These are phyloP conservation scores for Diorhabda sublineata DNA, from an alignment of 1,140 invertebrate genomes.

Conservation along the genomic window DNA sequence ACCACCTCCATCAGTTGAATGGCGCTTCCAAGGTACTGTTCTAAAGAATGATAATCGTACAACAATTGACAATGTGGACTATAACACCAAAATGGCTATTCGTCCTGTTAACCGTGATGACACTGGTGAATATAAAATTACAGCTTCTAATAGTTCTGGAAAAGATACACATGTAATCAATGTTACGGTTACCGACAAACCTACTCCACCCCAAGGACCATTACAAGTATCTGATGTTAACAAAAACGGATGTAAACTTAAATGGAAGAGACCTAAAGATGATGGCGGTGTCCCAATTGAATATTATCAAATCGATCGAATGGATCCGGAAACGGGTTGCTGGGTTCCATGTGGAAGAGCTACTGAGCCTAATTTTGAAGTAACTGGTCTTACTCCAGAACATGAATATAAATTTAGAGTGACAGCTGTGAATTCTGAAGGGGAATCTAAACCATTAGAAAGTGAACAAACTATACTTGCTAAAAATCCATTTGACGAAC, in stretches of 20 bases:
- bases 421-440: slow-evolving; percentile 92
- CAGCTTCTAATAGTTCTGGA: slow-evolving; percentile 78
- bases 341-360: slow-evolving; percentile 89
- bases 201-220: slow-evolving; percentile 81
- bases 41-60: slow-evolving; percentile 56
- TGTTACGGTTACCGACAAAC: slow-evolving; percentile 90
- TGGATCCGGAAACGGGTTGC: slow-evolving; percentile 87
- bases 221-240: slow-evolving; percentile 85
- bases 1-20: slow-evolving; percentile 84
- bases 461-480: slow-evolving; percentile 83
- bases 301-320: slow-evolving; percentile 91
- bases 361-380: slow-evolving; percentile 71
- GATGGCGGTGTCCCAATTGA: slow-evolving; percentile 85
- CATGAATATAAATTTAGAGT: slow-evolving; percentile 95
- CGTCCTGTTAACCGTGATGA: slow-evolving; percentile 75
- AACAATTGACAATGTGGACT: slow-evolving; percentile 78
- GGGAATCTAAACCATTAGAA: slow-evolving; percentile 90
- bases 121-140: slow-evolving; percentile 84
- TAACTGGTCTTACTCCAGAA: slow-evolving; percentile 81
- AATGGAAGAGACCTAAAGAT: slow-evolving; percentile 87
- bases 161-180: slow-evolving; percentile 85
- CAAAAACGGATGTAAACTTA: slow-evolving; percentile 89
- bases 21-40: slow-evolving; percentile 69
- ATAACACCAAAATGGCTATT: slow-evolving; percentile 83
- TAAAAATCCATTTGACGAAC: slow-evolving; percentile 96